Percentiles rank a stretch among this genome's conserved stretches.
Evolutionary conservation across 2,797 vertebrate genomes (phyloP).

Genomic region (Lithobates pipiens): DNA sequence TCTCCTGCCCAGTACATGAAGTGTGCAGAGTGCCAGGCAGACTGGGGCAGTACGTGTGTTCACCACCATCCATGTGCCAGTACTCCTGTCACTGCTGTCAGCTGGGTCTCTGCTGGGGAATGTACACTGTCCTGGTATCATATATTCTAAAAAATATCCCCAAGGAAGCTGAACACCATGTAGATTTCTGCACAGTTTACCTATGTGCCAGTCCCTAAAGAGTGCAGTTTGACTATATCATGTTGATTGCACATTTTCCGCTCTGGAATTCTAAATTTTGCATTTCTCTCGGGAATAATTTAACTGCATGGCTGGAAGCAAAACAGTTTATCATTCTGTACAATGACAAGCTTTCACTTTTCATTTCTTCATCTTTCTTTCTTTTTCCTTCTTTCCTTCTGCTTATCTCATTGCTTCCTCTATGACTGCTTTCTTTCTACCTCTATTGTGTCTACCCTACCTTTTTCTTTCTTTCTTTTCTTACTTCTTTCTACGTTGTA

Average conservation of each 20-base stretch:
- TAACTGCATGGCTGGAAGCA: slow-evolving; percentile 21
- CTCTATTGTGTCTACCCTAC: too few species aligned
- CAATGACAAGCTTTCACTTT: background rate
- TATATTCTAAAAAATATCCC: slow-evolving; percentile 4
- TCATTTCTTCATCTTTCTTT: background rate
- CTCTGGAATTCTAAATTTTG: background rate
- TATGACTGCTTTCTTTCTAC: too few species aligned
- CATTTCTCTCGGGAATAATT: slow-evolving; percentile 5
- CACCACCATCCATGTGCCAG: background rate
- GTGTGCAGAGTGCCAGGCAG: background rate
- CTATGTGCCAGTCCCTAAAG: slow-evolving; percentile 6
- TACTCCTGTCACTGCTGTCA: background rate
- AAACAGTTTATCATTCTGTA: slow-evolving; percentile 12
- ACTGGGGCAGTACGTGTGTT: background rate
- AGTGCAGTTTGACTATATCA: background rate
- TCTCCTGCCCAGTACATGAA: background rate
- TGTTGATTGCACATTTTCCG: background rate
- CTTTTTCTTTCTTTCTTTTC: too few species aligned
- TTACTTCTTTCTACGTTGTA: too few species aligned
- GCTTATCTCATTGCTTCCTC: too few species aligned
- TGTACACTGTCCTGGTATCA: background rate
- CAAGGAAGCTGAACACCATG: slow-evolving; percentile 1
- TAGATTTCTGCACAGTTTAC: slow-evolving; percentile 13
- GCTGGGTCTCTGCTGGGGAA: slow-evolving; percentile 1
- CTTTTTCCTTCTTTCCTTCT: too few species aligned